Conservation (phyloP, 2,797 vertebrate species). For the Tragopan temminckii region DNA sequence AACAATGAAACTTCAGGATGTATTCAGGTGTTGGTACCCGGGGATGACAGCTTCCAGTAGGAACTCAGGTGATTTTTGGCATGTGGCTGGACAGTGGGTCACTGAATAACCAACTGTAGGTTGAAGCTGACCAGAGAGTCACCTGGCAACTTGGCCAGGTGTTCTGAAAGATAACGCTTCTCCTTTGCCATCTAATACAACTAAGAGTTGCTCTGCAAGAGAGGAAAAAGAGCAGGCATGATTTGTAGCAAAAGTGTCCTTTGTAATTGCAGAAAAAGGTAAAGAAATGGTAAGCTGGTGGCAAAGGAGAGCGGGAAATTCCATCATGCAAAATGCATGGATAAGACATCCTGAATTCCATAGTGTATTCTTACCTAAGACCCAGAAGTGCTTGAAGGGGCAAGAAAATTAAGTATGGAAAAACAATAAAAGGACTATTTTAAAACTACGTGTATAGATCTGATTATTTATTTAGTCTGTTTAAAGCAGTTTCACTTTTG, state of each 20-base stretch:
- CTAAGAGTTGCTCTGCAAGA: too few species aligned
- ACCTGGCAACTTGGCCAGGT: too few species aligned
- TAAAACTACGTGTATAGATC: not conserved
- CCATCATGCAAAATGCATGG: not conserved
- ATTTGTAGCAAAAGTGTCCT: not conserved
- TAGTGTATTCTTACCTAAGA: not conserved
- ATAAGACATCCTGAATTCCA: not conserved
- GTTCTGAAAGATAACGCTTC: too few species aligned
- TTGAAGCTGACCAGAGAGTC: too few species aligned
- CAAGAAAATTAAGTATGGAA: not conserved
- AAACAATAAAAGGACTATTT: not conserved
- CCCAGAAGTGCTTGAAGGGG: not conserved
- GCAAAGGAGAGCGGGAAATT: not conserved
- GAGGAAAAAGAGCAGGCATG: not conserved
- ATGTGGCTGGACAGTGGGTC: too few species aligned
- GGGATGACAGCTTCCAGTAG: too few species aligned
- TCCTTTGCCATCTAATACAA: too few species aligned
- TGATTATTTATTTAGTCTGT: not conserved
- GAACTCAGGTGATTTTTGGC: too few species aligned
- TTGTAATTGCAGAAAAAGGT: not conserved
- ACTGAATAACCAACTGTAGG: too few species aligned
- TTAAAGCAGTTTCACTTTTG: not conserved
- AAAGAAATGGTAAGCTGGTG: not conserved
- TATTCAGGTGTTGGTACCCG: too few species aligned
- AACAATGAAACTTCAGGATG: too few species aligned